phyloP scores from a whole-genome alignment of 2,888 invertebrate species.

The Caenorhabditis sulstoni region DNA sequence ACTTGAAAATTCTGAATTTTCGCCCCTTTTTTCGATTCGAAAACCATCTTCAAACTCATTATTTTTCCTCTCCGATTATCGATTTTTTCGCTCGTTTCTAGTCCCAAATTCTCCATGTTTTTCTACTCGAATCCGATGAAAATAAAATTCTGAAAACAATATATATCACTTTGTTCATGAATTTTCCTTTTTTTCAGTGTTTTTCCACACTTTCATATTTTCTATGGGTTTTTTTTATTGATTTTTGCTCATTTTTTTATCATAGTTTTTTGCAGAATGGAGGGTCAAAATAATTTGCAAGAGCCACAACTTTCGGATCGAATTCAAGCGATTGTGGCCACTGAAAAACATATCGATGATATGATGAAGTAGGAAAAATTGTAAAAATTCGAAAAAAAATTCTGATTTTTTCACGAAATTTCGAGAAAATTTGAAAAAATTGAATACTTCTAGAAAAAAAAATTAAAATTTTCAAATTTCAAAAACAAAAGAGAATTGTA shows the following conservation, averaged over 20 bases:
- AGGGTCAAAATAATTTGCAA: not conserved
- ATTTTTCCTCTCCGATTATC: not conserved
- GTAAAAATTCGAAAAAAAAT: not conserved
- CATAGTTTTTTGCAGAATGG: not conserved
- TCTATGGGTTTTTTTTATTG: not conserved
- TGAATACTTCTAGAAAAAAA: too few relatives aligned
- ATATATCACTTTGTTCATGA: too few relatives aligned
- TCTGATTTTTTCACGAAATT: slow-evolving; percentile 5
- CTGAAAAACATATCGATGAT: slow-evolving; percentile 64
- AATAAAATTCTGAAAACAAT: not conserved
- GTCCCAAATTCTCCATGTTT: not conserved
- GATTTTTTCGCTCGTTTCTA: not conserved
- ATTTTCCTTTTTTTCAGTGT: too few relatives aligned
- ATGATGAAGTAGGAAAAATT: slow-evolving; percentile 58
- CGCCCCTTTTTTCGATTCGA: not conserved
- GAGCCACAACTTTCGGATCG: slow-evolving; percentile 47
- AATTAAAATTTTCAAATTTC: not conserved
- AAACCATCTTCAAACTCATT: not conserved
- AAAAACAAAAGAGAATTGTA: too few relatives aligned
- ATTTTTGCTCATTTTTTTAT: not conserved
- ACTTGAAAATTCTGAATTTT: not conserved
- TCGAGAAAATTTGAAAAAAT: too few relatives aligned
- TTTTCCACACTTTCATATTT: not conserved
- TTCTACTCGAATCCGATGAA: not conserved
- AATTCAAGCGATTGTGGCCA: slow-evolving; percentile 51